Conservation (phyloP, 1,140 invertebrate genomes). For the Babylonia areolata region DNA sequence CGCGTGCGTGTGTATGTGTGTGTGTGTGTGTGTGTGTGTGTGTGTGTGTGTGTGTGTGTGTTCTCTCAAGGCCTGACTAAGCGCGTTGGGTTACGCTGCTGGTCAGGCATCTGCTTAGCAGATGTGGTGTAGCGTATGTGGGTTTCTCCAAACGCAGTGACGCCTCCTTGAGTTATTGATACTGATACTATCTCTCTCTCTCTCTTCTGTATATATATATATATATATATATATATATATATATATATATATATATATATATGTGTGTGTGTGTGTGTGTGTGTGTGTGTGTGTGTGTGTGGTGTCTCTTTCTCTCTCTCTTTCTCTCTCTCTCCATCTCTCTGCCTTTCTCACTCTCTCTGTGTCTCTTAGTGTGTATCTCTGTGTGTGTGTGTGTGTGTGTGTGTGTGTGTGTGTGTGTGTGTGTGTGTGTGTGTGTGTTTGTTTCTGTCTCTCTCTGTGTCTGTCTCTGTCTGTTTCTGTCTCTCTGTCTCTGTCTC, state of each 20-base stretch:
- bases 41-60: background rate
- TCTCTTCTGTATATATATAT: too few relatives aligned
- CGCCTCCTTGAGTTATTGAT: too few relatives aligned
- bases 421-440: background rate
- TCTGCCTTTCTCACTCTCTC: too few relatives aligned
- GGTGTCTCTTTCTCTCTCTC: too few relatives aligned
- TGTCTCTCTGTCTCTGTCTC: too few relatives aligned
- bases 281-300: background rate
- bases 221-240: background rate
- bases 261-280: slow-evolving; percentile 23
- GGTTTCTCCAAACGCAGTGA: too few relatives aligned
- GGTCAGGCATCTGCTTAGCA: too few relatives aligned
- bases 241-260: background rate
- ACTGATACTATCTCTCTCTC: too few relatives aligned
- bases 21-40: slow-evolving; percentile 20
- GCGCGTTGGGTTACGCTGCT: too few relatives aligned
- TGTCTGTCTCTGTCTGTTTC: background rate
- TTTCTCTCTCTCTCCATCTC: too few relatives aligned
- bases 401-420: background rate
- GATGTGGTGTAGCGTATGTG: too few relatives aligned
- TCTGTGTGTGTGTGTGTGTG: background rate
- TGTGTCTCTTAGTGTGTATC: too few relatives aligned
- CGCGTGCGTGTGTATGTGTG: background rate
- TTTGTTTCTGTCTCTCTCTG: background rate
- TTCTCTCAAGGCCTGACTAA: background rate